Evolutionary conservation across 2,113 vertebrate species (phyloP), one percentile per base, ranked within the genome.

Genomic region (Dasyurus viverrinus): DNA sequence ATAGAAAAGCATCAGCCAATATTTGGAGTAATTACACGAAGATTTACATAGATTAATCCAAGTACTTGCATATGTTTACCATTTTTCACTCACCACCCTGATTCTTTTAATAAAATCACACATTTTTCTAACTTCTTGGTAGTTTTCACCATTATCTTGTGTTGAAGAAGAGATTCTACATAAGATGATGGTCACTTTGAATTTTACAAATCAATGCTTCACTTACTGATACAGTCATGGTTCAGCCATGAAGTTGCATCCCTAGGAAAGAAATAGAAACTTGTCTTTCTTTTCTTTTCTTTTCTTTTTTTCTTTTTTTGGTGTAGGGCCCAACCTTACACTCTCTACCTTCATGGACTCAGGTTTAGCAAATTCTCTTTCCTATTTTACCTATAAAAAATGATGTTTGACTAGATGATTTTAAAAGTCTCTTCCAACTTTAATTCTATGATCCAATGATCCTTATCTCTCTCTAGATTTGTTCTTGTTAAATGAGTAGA

Each of bases 201-300:
- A 50, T 50, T 50, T 50, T 50, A 50, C 14, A 95, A 97, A 98
- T 98, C 97, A 96, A 89, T 98, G 97, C 97, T 98, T 98, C 92
- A 94, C 96, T 97, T 98, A 97, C 55, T 93, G 97, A 95, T 93
- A 92, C 54, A 97, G 94, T 95, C 96, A 93, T 96, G 94, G 95
- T 96, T 98, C 95, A 98, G 68, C 97, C 98, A 92, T 1, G 0
- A 90, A 95, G 94, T 42, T 97, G 89, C 94, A 94, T 95, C 89
- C 91, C 68, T 5, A 48, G 94, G 96, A 92, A 98, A 97, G 57
- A 98, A 97, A 96, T 89, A 60, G 95, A n/a, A 97, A 60, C 22
- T 97, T 98, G 48, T 48, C 48, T 76, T 19, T 68, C 14, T n/a
- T 19, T 54, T 98, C 96, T 97, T 52, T 52, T 52, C 10, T 52